Conservation (phyloP, 2,888 invertebrate species). For the Notocelia uddmanniana region DNA sequence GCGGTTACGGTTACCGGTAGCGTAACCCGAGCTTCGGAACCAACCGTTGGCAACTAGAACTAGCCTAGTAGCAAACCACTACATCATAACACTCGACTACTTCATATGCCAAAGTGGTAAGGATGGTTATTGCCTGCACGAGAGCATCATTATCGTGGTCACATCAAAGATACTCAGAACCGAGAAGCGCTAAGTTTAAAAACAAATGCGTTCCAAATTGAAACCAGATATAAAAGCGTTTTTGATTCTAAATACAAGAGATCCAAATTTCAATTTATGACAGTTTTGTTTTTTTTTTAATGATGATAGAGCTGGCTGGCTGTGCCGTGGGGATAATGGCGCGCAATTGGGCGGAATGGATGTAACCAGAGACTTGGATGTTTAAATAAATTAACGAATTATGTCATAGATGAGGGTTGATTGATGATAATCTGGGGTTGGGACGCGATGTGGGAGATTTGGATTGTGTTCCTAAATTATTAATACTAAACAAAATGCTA, state of each 20-base stretch:
- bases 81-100: neutral
- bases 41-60: constrained; percentile 23
- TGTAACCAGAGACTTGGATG: constrained; percentile 68
- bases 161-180: neutral
- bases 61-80: constrained; percentile 13
- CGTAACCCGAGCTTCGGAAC: constrained; percentile 44
- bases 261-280: neutral
- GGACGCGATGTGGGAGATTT: constrained; percentile 21
- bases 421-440: constrained; percentile 27
- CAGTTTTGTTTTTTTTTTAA: neutral
- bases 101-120: neutral
- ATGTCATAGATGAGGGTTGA: constrained; percentile 46
- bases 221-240: neutral
- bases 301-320: constrained; percentile 17
- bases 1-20: constrained; percentile 29
- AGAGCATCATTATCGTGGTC: neutral
- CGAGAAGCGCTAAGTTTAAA: constrained; percentile 20
- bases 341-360: constrained; percentile 78
- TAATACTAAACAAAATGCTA: constrained; percentile 12
- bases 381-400: constrained; percentile 61
- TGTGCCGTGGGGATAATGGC: constrained; percentile 59
- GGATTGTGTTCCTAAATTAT: neutral
- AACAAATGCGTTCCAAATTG: neutral
- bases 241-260: neutral
- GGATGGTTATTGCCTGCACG: neutral